phyloP scores from a whole-genome alignment of 2,888 invertebrate genomes.

The Drosophila testacea region DNA sequence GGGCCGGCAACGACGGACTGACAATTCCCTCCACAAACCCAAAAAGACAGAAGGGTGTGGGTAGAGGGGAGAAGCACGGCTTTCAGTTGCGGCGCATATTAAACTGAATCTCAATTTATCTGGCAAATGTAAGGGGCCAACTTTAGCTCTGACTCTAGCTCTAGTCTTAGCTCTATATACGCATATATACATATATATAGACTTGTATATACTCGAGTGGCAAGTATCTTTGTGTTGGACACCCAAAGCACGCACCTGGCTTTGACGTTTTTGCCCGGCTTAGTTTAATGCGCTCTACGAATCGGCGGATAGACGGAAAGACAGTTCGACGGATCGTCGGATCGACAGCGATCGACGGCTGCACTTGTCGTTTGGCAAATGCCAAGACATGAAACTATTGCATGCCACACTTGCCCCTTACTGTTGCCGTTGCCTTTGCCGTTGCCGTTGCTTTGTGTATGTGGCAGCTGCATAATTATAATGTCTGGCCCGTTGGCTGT shows the following conservation, averaged over 20 bases:
- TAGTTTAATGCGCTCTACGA: conserved; percentile 71
- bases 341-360: conserved; percentile 63
- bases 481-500: conserved; percentile 72
- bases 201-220: conserved; percentile 2
- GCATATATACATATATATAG: not conserved
- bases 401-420: conserved; percentile 58
- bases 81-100: conserved; percentile 59
- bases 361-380: conserved; percentile 78
- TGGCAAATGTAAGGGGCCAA: conserved; percentile 18
- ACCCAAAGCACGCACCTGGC: conserved; percentile 73
- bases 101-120: conserved; percentile 69
- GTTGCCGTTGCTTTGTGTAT: conserved; percentile 51
- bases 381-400: conserved; percentile 69
- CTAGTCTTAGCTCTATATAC: conserved; percentile 15
- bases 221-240: conserved; percentile 33
- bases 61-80: conserved; percentile 16
- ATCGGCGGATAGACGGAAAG: conserved; percentile 48
- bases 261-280: conserved; percentile 50
- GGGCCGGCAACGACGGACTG: conserved; percentile 38
- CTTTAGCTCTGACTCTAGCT: conserved; percentile 11
- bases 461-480: conserved; percentile 80
- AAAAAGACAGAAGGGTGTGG: not conserved
- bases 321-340: conserved; percentile 36
- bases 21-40: conserved; percentile 16
- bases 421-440: conserved; percentile 6